Evolutionary conservation across 2,113 vertebrate species (phyloP), one percentile per base, ranked within the genome.

Genomic region (Poicephalus gulielmi): DNA sequence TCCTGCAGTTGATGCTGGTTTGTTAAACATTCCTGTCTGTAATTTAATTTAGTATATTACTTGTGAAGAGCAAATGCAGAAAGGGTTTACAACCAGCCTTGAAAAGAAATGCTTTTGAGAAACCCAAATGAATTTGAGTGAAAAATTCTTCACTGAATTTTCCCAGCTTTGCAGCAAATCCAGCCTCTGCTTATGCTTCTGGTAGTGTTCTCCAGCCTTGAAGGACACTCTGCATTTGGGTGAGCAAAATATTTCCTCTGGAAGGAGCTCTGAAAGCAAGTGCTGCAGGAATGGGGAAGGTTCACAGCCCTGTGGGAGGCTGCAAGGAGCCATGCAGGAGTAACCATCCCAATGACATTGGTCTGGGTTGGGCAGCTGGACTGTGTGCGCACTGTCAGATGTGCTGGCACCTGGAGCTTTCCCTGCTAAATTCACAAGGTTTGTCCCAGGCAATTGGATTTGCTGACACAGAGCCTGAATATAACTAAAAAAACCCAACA

Each of bases 41-140:
- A 94, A 89, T 88, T 91, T 85, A 39, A 92, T 95, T 84, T 87
- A 49, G 19, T 31, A 37, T 60, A 79, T 86, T 94, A 35, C 88
- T 88, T 86, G 57, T 84, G 80, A 83, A 89, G 66, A 86, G 33
- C 1, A 1, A 75, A 43, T 53, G 28, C 66, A 76, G 86, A 84
- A 86, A 88, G 39, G 28, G 39, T 22, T 55, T 75, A 75, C 47
- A 93, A 53, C 13, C 37, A 92, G 68, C 44, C 44, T 53, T 85
- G 57, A 52, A 88, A 73, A 44, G 44, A 86, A 90, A 85, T 19
- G 46, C 22, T 7, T 83, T 70, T 70, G 44, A 91, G 62, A 92
- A 92, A 76, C 13, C 7, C 17, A 49, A 49, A 79, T 49, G 17
- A 93, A 49, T 76, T 86, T 13, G 14, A 20, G 76, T 15, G 20